Percentiles rank a stretch among this genome's conserved stretches.
Conservation (phyloP, 2,797 vertebrate genomes). For the Falco naumanni region DNA sequence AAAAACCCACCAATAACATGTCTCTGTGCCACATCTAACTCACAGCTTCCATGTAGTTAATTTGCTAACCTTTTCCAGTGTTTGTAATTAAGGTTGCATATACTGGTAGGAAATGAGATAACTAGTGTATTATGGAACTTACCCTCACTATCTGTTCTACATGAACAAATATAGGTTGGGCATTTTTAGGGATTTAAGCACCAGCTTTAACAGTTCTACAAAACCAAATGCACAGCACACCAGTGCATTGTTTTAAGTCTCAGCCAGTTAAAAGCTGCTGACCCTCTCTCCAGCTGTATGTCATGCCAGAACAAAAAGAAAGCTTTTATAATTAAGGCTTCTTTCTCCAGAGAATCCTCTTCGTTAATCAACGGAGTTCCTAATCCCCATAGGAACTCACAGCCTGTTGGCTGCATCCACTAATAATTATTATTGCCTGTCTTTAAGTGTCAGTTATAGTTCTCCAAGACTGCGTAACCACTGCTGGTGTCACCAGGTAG, state of each 20-base stretch:
- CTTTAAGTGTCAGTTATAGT: neutral
- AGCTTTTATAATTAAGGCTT: constrained; percentile 61
- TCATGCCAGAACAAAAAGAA: constrained; percentile 8
- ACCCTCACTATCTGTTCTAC: neutral
- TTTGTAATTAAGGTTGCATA: neutral
- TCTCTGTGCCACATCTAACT: neutral
- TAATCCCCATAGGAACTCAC: constrained; percentile 40
- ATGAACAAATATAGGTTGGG: neutral
- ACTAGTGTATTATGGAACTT: neutral
- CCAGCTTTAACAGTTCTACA: neutral
- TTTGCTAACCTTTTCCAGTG: neutral
- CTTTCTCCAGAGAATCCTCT: constrained; percentile 63
- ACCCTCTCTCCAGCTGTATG: constrained; percentile 25
- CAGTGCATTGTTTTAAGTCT: neutral
- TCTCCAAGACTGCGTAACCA: neutral
- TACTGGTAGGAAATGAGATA: neutral
- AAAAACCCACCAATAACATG: accelerated
- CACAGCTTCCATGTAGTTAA: neutral
- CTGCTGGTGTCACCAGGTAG: neutral
- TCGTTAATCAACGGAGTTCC: constrained; percentile 67
- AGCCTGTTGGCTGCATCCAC: constrained; percentile 37
- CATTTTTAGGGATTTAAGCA: neutral
- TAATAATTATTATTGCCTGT: constrained; percentile 35
- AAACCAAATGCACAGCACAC: neutral
- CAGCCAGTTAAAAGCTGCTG: neutral